Evolutionary conservation across 2,113 vertebrate species (phyloP).

Genomic region (Phodopus roborovskii): DNA sequence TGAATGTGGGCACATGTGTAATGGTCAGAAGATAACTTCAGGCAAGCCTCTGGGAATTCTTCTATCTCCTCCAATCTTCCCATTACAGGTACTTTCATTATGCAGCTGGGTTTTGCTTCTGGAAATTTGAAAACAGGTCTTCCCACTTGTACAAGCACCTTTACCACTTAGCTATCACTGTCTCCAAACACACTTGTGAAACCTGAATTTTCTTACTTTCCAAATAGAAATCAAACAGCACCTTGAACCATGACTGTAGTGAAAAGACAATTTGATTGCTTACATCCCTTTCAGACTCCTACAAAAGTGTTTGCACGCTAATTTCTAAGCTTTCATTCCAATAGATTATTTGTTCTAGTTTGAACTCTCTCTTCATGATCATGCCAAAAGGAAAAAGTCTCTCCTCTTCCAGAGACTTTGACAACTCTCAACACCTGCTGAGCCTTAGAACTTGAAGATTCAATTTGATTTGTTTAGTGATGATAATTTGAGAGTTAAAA

Average conservation of each 20-base stretch:
- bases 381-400: not conserved
- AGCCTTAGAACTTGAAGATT: not conserved
- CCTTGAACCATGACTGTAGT: not conserved
- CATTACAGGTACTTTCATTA: not conserved
- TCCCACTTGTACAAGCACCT: not conserved
- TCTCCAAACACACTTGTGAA: not conserved
- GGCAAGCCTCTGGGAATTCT: not conserved
- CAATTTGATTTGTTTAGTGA: not conserved
- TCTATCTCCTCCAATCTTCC: not conserved
- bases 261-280: not conserved
- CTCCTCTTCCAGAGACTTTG: not conserved
- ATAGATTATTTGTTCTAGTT: not conserved
- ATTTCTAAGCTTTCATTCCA: conserved; percentile 5
- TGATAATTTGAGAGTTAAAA: conserved; percentile 9
- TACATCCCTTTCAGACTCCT: not conserved
- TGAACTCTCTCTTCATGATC: not conserved
- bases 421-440: not conserved
- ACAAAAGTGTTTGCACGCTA: not conserved
- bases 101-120: not conserved
- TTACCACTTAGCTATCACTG: not conserved
- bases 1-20: not conserved
- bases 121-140: not conserved
- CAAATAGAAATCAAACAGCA: not conserved
- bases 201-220: not conserved
- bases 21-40: not conserved